Evolutionary conservation across 2,797 vertebrate genomes (phyloP), one percentile per base, ranked within the genome.

Genomic region (Thaleichthys pacificus): DNA sequence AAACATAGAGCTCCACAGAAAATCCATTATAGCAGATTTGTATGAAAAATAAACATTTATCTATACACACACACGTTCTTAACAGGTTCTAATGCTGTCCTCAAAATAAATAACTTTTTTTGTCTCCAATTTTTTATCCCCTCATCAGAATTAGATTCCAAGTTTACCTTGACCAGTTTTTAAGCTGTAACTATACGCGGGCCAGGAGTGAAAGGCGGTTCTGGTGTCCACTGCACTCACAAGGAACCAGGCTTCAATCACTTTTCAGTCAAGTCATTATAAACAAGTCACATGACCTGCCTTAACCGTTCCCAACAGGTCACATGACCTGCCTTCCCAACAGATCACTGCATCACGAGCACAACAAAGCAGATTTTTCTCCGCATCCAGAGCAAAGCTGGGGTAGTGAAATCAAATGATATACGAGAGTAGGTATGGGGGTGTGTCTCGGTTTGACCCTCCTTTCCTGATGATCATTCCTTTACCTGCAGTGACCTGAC

Each of bases 11-110:
- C 7, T 51, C 14, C 66, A 54, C 61, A 26, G 35, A 63, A 58
- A 28, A 68, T 7, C 54, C 1, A 56, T 68, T 56, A 69, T 71
- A 32, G 67, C 57, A 76, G 56, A 69, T 68, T 24, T 70, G 57
- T 83, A 75, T 64, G 72, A 83, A 83, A 83, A 83, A 83, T 83
- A 83, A 79, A 83, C 72, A 69, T 77, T 49, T 38, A n/a, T 21
- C 6, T 57, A 38, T 58, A 24, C 24, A 67, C 69, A 67, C 69
- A 62, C 35, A 70, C 35, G 26, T 69, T 19, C 8, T 66, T 66
- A 69, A 77, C 70, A 73, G 57, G 35, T 66, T 38, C 38, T 54
- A 58, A 22, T 4, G 26, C 66, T 49, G 11, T 42, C 58, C 47
- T 56, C 68, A 66, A 70, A 74, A 64, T 63, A 60, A 61, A 28